These are phyloP conservation scores for Cyanoramphus novaezelandiae DNA, from an alignment of 2,113 vertebrate species.

Conservation along the genomic window DNA sequence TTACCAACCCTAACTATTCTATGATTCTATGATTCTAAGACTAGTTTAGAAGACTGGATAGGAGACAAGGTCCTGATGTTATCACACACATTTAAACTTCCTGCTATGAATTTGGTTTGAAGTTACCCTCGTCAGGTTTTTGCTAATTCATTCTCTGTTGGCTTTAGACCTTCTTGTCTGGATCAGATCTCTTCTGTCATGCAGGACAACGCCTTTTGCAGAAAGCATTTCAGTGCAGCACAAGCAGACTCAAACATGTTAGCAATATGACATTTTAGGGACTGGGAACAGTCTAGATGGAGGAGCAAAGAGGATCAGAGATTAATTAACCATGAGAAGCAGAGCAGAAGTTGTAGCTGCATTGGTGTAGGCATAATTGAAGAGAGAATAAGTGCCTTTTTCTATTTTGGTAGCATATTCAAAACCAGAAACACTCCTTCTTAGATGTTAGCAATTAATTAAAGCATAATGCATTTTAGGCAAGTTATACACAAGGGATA, in stretches of 20 bases:
- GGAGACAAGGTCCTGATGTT: neutral
- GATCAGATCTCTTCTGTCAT: neutral
- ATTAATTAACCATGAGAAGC: neutral
- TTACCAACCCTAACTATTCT: too few relatives aligned
- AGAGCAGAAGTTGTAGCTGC: neutral
- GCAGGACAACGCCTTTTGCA: neutral
- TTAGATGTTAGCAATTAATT: neutral
- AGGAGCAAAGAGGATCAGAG: neutral
- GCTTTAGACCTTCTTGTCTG: neutral
- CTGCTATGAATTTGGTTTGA: neutral
- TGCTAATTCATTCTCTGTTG: neutral
- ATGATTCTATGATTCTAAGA: neutral
- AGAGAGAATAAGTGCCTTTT: neutral
- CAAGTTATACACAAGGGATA: neutral
- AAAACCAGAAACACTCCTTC: neutral
- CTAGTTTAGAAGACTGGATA: neutral
- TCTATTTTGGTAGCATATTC: neutral
- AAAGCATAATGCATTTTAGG: neutral
- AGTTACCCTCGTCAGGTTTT: neutral
- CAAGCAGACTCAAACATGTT: neutral
- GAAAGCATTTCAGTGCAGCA: neutral
- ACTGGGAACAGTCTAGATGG: neutral
- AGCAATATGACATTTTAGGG: neutral
- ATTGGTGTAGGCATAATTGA: neutral
- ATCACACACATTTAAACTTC: neutral